phyloP scores from a whole-genome alignment of 1,140 invertebrate species.

The Atta texana region DNA sequence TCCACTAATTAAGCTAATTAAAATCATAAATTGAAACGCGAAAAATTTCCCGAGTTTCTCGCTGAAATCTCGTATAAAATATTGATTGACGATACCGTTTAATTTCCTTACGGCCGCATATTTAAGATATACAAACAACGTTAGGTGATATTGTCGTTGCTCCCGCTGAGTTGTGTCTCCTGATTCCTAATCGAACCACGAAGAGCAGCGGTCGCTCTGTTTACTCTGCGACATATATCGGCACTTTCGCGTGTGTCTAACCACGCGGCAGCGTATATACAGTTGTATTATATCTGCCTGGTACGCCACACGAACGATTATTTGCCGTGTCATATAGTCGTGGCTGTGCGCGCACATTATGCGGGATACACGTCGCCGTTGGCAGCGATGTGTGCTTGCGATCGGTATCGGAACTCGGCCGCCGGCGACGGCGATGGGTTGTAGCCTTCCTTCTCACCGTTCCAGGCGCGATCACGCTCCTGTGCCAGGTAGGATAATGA shows the following conservation, averaged over 20 bases:
- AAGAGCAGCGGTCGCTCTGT: conserved; percentile 38
- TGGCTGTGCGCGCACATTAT: conserved; percentile 27
- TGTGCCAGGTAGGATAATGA: conserved; percentile 42
- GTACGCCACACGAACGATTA: conserved; percentile 56
- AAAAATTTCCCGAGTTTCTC: neutral
- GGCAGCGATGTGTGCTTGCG: conserved; percentile 47
- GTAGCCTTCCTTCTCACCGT: conserved; percentile 25
- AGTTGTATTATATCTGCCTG: conserved; percentile 37
- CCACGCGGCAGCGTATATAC: neutral
- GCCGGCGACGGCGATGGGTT: conserved; percentile 8
- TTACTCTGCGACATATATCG: conserved; percentile 44
- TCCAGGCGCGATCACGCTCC: conserved; percentile 44
- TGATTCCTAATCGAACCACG: conserved; percentile 58
- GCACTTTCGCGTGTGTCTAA: conserved; percentile 44
- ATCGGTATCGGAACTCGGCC: conserved; percentile 46
- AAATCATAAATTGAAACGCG: neutral
- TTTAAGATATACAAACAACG: conserved; percentile 12
- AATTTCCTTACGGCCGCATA: conserved; percentile 3
- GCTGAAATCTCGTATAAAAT: conserved; percentile 15
- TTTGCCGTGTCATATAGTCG: conserved; percentile 51
- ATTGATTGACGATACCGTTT: conserved; percentile 6
- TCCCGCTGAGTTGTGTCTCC: conserved; percentile 15
- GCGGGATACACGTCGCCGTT: conserved; percentile 26
- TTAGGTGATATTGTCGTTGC: neutral
- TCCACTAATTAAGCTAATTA: too few relatives aligned